These are phyloP conservation scores for Diaphora mendica DNA, from an alignment of 2,888 invertebrate genomes.

Conservation along the genomic window DNA sequence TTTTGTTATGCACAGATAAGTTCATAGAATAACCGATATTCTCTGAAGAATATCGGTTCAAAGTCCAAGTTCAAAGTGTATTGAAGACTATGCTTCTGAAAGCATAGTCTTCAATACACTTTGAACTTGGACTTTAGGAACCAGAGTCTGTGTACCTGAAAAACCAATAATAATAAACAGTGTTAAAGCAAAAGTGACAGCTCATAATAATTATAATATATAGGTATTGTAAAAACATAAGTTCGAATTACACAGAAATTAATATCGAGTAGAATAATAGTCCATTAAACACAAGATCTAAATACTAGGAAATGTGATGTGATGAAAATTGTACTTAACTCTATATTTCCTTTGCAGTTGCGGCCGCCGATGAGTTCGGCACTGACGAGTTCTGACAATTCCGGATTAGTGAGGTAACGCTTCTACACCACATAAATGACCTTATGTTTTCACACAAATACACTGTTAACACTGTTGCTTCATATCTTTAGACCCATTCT, in stretches of 20 bases:
- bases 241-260: background rate
- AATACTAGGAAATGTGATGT: too few relatives aligned
- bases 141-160: too few relatives aligned
- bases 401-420: conserved; percentile 85
- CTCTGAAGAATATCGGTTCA: too few relatives aligned
- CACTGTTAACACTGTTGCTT: conserved; percentile 45
- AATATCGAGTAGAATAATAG: background rate
- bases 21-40: background rate
- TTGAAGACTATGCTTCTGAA: too few relatives aligned
- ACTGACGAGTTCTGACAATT: conserved; percentile 84
- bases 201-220: background rate
- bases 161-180: too few relatives aligned
- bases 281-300: background rate
- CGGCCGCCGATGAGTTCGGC: conserved; percentile 82
- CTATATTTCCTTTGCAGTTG: conserved; percentile 71
- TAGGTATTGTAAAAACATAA: background rate
- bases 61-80: too few relatives aligned
- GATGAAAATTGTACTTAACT: background rate
- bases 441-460: conserved; percentile 30
- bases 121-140: too few relatives aligned
- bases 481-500: conserved; percentile 38
- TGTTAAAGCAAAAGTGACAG: background rate
- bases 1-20: background rate
- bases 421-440: conserved; percentile 37
- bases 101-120: background rate